Conservation (phyloP, 35 echinoderm and acorn worm species). For the Strongylocentrotus purpuratus region DNA sequence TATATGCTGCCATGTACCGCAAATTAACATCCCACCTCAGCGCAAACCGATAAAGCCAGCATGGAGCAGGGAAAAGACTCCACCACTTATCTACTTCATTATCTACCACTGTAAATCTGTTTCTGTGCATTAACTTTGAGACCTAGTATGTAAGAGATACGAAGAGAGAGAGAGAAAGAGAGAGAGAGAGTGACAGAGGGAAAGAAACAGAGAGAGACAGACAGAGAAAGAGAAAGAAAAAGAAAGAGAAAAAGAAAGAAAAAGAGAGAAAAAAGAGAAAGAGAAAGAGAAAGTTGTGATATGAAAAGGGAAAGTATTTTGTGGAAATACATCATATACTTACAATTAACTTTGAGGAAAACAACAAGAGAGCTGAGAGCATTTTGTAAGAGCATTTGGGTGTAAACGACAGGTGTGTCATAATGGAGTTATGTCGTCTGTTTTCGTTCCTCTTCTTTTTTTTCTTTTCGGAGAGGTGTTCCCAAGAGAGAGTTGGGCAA, state of each 20-base stretch:
- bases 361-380: not conserved
- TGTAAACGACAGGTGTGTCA: not conserved
- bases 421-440: not conserved
- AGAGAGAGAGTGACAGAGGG: not conserved
- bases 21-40: conserved; percentile 2
- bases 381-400: not conserved
- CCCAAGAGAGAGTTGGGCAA: not conserved
- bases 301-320: not conserved
- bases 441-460: conserved; percentile 2
- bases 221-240: not conserved
- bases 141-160: not conserved
- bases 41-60: not conserved
- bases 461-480: not conserved
- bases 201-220: too few relatives aligned
- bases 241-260: not conserved
- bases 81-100: not conserved
- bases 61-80: not conserved
- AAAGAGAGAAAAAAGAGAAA: not conserved
- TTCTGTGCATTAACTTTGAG: not conserved
- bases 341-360: not conserved
- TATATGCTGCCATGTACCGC: not conserved
- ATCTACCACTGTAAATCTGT: not conserved
- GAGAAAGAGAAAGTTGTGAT: not conserved
- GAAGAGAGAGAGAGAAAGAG: not conserved
- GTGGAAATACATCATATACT: not conserved